These are phyloP conservation scores for Cyprinodon diabolis DNA, from an alignment of 2,797 vertebrate species.

Conservation along the genomic window DNA sequence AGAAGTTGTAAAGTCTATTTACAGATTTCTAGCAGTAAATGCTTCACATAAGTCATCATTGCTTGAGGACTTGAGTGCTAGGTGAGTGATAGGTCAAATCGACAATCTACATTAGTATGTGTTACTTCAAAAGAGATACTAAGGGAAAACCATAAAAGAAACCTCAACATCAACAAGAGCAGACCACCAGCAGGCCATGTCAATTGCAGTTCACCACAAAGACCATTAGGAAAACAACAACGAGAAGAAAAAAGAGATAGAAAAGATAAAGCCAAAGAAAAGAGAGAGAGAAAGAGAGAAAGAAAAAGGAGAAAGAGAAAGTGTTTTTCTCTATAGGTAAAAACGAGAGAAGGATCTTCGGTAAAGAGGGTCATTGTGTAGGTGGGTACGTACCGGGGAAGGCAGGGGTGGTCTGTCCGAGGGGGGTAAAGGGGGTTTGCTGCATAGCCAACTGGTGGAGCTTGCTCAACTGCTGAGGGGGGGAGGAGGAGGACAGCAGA, in stretches of 20 bases:
- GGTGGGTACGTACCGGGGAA: slow-evolving; percentile 99
- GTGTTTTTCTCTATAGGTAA: slow-evolving; percentile 86
- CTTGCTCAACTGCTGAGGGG: slow-evolving; percentile 99
- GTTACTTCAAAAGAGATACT: slow-evolving; percentile 26
- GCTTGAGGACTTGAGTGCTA: neutral
- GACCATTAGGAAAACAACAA: slow-evolving; percentile 66
- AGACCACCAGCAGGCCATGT: slow-evolving; percentile 83
- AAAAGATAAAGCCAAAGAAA: slow-evolving; percentile 65
- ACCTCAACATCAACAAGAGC: slow-evolving; percentile 79
- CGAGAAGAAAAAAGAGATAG: slow-evolving; percentile 63
- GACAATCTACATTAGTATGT: slow-evolving; percentile 1
- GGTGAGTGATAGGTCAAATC: neutral
- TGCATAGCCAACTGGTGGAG: slow-evolving; percentile 99
- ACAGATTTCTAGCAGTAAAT: slow-evolving; percentile 20
- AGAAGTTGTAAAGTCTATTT: slow-evolving; percentile 33
- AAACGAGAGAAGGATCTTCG: slow-evolving; percentile 85
- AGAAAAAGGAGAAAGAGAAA: slow-evolving; percentile 77
- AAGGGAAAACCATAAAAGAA: slow-evolving; percentile 53
- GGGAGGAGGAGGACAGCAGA: slow-evolving; percentile 97
- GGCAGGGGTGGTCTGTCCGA: slow-evolving; percentile 99
- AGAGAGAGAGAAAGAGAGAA: slow-evolving; percentile 77
- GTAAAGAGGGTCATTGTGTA: slow-evolving; percentile 89
- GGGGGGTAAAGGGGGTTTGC: slow-evolving; percentile 99
- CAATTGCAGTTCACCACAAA: slow-evolving; percentile 71
- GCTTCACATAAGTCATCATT: slow-evolving; percentile 8